phyloP scores from a whole-genome alignment of 2,797 vertebrate species.

The Hafferia zeledoni region DNA sequence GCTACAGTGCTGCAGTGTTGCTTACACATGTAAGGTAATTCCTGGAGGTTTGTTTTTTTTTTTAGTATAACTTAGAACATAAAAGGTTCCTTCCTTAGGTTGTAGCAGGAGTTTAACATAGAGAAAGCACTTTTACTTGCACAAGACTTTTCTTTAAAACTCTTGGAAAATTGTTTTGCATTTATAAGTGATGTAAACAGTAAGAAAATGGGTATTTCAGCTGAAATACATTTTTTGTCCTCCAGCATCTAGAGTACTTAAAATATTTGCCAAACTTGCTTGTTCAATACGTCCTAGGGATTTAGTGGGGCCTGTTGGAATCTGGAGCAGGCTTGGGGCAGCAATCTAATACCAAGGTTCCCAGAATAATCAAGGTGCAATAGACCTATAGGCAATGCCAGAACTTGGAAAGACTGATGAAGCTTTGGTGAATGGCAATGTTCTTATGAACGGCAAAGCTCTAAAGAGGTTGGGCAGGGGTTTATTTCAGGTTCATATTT shows the following conservation, averaged over 20 bases:
- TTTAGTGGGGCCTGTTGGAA: not conserved
- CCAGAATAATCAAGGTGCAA: not conserved
- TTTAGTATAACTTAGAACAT: not conserved
- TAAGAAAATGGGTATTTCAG: not conserved
- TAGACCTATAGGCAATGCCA: not conserved
- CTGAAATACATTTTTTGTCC: not conserved
- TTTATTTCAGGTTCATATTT: not conserved
- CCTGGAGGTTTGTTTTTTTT: not conserved
- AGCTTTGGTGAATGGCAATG: not conserved
- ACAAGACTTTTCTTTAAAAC: not conserved
- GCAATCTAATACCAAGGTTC: not conserved
- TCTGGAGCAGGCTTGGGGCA: not conserved
- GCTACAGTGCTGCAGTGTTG: not conserved
- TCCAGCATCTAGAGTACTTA: not conserved
- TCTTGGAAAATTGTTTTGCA: not conserved
- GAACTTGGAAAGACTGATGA: not conserved
- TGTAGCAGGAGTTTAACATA: not conserved
- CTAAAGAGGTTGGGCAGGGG: rapidly evolving
- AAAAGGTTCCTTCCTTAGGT: not conserved
- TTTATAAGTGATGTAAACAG: not conserved
- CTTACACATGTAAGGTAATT: not conserved
- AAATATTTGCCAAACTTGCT: not conserved
- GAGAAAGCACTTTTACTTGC: not conserved
- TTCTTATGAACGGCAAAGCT: not conserved
- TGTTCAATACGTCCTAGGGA: not conserved